Conservation (phyloP, 2,888 invertebrate genomes). For the Caenorhabditis zanzibari region DNA sequence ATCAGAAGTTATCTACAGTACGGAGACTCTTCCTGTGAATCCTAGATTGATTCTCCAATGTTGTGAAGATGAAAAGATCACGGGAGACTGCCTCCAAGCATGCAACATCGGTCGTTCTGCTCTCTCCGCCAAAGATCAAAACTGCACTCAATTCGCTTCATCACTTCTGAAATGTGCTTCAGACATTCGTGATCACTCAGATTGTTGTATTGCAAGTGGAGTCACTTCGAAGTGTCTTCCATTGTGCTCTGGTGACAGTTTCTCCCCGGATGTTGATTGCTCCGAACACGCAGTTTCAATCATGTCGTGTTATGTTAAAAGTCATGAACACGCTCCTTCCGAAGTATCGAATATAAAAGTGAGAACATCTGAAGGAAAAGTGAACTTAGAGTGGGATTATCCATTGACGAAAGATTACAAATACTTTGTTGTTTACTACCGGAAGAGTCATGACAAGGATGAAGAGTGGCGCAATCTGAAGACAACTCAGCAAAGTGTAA, state of each 20-base stretch:
- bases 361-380: constrained; percentile 40
- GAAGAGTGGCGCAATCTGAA: constrained; percentile 59
- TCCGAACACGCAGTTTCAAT: constrained; percentile 65
- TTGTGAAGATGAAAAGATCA: constrained; percentile 66
- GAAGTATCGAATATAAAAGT: constrained; percentile 58
- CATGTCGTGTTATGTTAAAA: constrained; percentile 68
- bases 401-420: constrained; percentile 63
- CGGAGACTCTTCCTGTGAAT: constrained; percentile 66
- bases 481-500: constrained; percentile 63
- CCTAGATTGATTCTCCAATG: constrained; percentile 67
- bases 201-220: constrained; percentile 69
- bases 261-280: constrained; percentile 60
- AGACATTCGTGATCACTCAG: constrained; percentile 73
- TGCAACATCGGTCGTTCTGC: constrained; percentile 67
- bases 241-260: constrained; percentile 70
- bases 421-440: constrained; percentile 73
- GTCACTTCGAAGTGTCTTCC: constrained; percentile 69
- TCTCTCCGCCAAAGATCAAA: constrained; percentile 36
- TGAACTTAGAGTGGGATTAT: constrained; percentile 67
- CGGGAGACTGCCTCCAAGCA: constrained; percentile 66
- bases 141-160: constrained; percentile 63
- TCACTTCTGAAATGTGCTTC: constrained; percentile 71
- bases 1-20: constrained; percentile 60
- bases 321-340: constrained; percentile 63
- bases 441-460: constrained; percentile 52